Evolutionary conservation across 2,888 invertebrate genomes (phyloP), one percentile per base, ranked within the genome.

Genomic region (Latrodectus hesperus): DNA sequence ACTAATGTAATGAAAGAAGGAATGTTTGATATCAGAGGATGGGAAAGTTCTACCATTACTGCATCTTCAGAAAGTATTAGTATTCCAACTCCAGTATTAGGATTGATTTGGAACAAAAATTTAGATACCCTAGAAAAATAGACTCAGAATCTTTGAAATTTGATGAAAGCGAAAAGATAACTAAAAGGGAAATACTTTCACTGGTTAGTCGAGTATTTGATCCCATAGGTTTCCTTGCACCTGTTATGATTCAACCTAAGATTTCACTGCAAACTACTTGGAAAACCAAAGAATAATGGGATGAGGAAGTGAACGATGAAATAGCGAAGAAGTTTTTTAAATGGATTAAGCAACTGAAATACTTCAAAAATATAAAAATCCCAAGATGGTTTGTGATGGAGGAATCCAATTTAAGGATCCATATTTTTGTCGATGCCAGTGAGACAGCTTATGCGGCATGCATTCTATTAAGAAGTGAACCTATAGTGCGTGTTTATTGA

Each of bases 1-100:
- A 68, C 26, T 17, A 53, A 74, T 22, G 11, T 79, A 38, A 79
- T 72, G 79, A 79, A 79, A 53, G 14, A 64, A 55, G 74, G 81
- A 16, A 73, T 22, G 16, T 81, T 81, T 65, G 67, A 81, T 38
- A 52, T 81, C 8, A 80, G 74, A 67, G 22, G 22, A 22, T 22
- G 22, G 22, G 1, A 22, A 22, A 22, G 22, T 22, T 22, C 22
- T 22, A 22, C 67, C 26, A 11, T 22, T 52, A 49, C 26, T 60
- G 1, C 68, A 10, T 78, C 55, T 52, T 71, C 49, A 10, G n/a
- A 16, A 79, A 22, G 16, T 67, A 16, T 22, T 49, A 76, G 16
- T 67, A 16, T 22, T 49, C 70, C 1, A 49, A 22, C 64, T n/a
- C n/a, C 5, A 38, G 70, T 83, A 9, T 76, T 83, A 60, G 76